Evolutionary conservation across 2,113 vertebrate species (phyloP).

Genomic region (Aplodontia rufa): DNA sequence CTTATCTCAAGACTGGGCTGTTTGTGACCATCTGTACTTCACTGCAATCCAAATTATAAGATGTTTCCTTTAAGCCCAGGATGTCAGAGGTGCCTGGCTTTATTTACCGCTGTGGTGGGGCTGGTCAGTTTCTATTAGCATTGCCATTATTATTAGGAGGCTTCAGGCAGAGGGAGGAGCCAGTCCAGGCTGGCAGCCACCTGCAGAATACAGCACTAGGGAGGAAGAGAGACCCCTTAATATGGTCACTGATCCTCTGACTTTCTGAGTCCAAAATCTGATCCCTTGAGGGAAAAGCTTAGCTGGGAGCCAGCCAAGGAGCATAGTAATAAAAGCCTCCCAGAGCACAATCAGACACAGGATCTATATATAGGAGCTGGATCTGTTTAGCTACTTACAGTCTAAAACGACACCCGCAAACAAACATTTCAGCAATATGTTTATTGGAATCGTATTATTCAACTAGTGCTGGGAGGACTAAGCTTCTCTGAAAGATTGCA

Average conservation of each 20-base stretch:
- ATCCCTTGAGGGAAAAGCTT: constrained; percentile 60
- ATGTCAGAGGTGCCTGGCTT: constrained; percentile 30
- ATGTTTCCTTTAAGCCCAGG: constrained; percentile 34
- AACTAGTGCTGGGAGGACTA: constrained; percentile 49
- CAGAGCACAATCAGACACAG: constrained; percentile 64
- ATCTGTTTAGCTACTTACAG: constrained; percentile 53
- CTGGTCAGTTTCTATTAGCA: constrained; percentile 58
- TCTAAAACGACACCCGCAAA: constrained; percentile 70
- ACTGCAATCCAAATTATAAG: constrained; percentile 67
- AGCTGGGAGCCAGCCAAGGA: constrained; percentile 70
- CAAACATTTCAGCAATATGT: constrained; percentile 75
- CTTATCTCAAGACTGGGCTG: constrained; percentile 35
- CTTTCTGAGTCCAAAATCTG: constrained; percentile 45
- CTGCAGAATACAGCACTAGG: constrained; percentile 21
- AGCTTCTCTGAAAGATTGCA: constrained; percentile 14
- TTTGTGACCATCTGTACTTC: constrained; percentile 68
- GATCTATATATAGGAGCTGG: constrained; percentile 75
- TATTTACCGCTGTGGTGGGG: constrained; percentile 14
- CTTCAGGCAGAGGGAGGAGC: background rate
- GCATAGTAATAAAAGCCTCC: constrained; percentile 64
- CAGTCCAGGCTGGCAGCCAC: background rate
- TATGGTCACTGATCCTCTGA: constrained; percentile 20
- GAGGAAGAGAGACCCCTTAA: background rate
- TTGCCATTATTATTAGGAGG: constrained; percentile 50
- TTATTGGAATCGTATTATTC: constrained; percentile 53